Percentiles rank a stretch among this genome's conserved stretches.
Evolutionary conservation across 1,140 invertebrate species (phyloP).

Genomic region (Arctopsyche grandis): DNA sequence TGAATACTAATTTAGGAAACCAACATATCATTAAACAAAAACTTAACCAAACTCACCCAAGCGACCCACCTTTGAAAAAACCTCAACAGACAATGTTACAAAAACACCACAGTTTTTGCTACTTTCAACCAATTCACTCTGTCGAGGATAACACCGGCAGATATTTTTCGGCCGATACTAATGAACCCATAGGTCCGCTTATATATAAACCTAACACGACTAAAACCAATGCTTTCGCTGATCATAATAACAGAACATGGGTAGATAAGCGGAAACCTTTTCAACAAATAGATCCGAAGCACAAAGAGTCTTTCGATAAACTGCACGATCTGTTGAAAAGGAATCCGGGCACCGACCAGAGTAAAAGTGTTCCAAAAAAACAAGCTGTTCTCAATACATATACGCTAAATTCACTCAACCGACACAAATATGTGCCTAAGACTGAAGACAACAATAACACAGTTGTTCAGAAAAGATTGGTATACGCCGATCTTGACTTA

Average conservation of each 20-base stretch:
- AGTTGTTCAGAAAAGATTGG: constrained; percentile 62
- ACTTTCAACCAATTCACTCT: constrained; percentile 68
- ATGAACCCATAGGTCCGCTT: constrained; percentile 57
- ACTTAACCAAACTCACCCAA: constrained; percentile 58
- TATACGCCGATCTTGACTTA: constrained; percentile 66
- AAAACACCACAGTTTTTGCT: constrained; percentile 75
- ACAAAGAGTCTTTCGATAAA: constrained; percentile 65
- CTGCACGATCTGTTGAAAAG: constrained; percentile 63
- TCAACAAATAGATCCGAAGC: constrained; percentile 64
- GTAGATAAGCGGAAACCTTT: constrained; percentile 31
- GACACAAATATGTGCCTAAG: constrained; percentile 56
- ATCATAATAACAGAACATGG: constrained; percentile 59
- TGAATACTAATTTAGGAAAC: constrained; percentile 61
- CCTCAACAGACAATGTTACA: constrained; percentile 71
- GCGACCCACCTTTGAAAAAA: constrained; percentile 65
- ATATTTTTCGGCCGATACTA: constrained; percentile 52
- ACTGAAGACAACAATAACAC: constrained; percentile 11
- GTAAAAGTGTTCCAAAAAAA: constrained; percentile 58
- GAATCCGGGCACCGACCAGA: constrained; percentile 58
- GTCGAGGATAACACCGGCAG: constrained; percentile 49
- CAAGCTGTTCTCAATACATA: constrained; percentile 51
- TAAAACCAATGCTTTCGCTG: not conserved
- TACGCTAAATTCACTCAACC: constrained; percentile 48
- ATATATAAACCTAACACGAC: constrained; percentile 60
- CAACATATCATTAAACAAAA: constrained; percentile 64